Conservation (phyloP, 2,888 invertebrate genomes). For the Pseudanteris insignis region DNA sequence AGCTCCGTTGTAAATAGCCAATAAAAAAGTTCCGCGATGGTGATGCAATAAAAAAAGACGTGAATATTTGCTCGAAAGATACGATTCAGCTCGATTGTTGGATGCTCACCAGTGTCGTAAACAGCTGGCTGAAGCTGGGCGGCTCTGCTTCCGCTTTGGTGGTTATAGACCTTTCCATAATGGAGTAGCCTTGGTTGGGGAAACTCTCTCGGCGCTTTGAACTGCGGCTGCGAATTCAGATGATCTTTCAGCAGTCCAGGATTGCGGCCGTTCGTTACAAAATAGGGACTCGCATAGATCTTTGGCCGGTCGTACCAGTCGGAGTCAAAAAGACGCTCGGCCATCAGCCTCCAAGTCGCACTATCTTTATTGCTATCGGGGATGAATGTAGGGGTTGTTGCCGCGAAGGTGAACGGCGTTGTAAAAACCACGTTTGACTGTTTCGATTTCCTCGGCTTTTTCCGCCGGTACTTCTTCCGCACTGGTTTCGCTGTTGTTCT, state of each 20-base stretch:
- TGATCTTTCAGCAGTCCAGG: conserved; percentile 18
- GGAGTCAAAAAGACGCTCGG: conserved; percentile 28
- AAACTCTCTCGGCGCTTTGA: conserved; percentile 24
- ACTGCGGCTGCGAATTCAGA: conserved; percentile 22
- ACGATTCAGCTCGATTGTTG: conserved; percentile 8
- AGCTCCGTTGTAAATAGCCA: no score
- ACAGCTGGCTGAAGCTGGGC: conserved; percentile 22
- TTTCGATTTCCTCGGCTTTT: conserved; percentile 27
- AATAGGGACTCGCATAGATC: conserved; percentile 5
- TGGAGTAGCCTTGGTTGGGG: conserved; percentile 36
- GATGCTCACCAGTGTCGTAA: conserved; percentile 33
- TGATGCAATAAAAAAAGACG: no score
- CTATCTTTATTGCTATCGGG: conserved; percentile 16
- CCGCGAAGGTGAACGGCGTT: conserved; percentile 1
- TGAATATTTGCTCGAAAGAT: no score
- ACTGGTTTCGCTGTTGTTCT: conserved; percentile 14
- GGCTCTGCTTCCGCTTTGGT: conserved; percentile 29
- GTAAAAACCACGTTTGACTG: conserved; percentile 2
- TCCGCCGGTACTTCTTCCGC: conserved; percentile 30
- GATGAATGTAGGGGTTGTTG: conserved; percentile 19
- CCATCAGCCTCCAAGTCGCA: conserved; percentile 21
- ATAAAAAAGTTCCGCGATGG: no score
- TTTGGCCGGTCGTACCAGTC: conserved; percentile 10
- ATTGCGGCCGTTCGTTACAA: conserved; percentile 8
- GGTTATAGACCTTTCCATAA: conserved; percentile 41